These are phyloP conservation scores for Globodera ellingtonae DNA, from an alignment of 1,140 invertebrate genomes.

Conservation along the genomic window DNA sequence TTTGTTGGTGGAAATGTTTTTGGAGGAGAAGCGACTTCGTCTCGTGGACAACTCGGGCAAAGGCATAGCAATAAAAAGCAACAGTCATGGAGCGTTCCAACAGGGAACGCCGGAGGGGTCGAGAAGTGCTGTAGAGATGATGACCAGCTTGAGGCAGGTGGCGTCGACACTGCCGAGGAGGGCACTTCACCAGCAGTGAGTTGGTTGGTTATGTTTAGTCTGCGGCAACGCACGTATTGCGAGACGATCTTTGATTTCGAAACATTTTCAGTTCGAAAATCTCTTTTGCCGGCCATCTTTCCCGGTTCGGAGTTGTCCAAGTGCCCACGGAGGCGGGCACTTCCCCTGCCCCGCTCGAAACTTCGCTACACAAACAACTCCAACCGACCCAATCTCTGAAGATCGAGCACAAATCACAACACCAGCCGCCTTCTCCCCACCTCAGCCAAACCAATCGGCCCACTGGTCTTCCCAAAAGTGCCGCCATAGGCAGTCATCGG, in stretches of 20 bases:
- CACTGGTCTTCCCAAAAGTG: neutral
- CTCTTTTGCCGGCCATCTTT: neutral
- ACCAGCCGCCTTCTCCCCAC: neutral
- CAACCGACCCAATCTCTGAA: slow-evolving; percentile 14
- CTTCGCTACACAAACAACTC: slow-evolving; percentile 20
- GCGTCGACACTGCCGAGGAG: neutral
- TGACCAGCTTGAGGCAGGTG: neutral
- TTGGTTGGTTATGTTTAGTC: neutral
- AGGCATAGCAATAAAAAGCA: neutral
- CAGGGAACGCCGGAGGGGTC: neutral
- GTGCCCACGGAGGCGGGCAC: neutral
- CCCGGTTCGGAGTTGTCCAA: neutral
- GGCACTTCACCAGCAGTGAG: neutral
- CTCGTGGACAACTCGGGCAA: slow-evolving; percentile 25
- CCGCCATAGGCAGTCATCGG: neutral
- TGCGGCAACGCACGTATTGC: neutral
- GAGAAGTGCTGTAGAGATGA: neutral
- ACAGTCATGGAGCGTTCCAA: neutral
- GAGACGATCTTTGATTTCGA: neutral
- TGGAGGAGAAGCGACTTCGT: slow-evolving; percentile 75
- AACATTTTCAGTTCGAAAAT: neutral
- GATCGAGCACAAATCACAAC: neutral
- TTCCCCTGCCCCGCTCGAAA: neutral
- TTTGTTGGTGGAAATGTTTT: slow-evolving; percentile 86
- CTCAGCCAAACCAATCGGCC: neutral